These are phyloP conservation scores for Trachelipus rathkii DNA, from an alignment of 1,140 invertebrate species.

Conservation along the genomic window DNA sequence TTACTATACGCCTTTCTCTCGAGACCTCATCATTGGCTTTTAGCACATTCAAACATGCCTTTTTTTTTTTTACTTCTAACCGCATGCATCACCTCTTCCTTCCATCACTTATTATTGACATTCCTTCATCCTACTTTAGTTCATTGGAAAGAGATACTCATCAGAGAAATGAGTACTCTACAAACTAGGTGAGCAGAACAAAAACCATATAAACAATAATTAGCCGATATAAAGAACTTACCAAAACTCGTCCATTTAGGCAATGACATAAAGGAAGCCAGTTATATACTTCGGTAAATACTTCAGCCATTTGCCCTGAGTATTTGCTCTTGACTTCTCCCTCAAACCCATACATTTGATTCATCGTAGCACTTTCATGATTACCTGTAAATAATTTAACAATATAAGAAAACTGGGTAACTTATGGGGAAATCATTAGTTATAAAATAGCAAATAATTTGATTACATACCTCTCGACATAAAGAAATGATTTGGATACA, in stretches of 20 bases:
- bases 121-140: too few species aligned
- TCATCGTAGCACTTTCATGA: conserved; percentile 97
- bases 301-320: conserved; percentile 84
- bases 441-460: conserved; percentile 30
- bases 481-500: conserved; percentile 96
- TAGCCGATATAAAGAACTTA: conserved; percentile 18
- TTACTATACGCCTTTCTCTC: too few species aligned
- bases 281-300: conserved; percentile 98
- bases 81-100: too few species aligned
- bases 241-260: conserved; percentile 81
- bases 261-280: conserved; percentile 94
- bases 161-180: too few species aligned
- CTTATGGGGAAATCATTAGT: too few species aligned
- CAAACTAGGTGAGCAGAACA: too few species aligned
- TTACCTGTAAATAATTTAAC: conserved; percentile 66
- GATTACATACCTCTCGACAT: conserved; percentile 82
- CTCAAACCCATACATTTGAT: conserved; percentile 98
- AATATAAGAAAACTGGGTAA: neutral
- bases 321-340: conserved; percentile 97
- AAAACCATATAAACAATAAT: too few species aligned
- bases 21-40: too few species aligned
- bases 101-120: too few species aligned
- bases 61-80: too few species aligned
- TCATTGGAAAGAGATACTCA: too few species aligned
- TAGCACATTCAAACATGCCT: too few species aligned